Conservation (phyloP, 2,113 vertebrate genomes). For the Ptyas mucosa region DNA sequence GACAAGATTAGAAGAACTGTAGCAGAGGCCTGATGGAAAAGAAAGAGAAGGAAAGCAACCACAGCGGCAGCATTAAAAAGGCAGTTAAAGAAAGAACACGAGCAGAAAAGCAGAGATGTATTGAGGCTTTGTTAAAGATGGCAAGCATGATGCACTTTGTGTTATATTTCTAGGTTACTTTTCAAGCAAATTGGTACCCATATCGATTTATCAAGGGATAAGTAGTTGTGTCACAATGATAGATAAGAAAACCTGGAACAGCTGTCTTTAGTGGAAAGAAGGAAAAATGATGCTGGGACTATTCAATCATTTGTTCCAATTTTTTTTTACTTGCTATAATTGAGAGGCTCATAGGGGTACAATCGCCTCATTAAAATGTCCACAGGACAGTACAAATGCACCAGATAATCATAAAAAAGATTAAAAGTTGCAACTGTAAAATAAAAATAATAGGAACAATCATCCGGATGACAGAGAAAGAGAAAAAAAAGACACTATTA, state of each 20-base stretch:
- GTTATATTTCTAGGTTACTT: neutral
- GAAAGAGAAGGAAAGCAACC: neutral
- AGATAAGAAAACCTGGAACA: neutral
- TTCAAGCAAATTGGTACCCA: neutral
- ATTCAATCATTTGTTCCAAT: neutral
- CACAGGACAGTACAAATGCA: neutral
- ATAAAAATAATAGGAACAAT: neutral
- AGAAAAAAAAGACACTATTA: neutral
- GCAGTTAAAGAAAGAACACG: neutral
- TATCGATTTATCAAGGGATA: neutral
- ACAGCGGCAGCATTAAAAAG: neutral
- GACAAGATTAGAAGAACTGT: neutral
- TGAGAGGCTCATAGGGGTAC: neutral
- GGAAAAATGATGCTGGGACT: neutral
- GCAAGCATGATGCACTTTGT: neutral
- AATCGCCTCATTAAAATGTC: neutral
- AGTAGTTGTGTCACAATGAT: neutral
- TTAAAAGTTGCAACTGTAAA: neutral
- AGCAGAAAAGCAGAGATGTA: neutral
- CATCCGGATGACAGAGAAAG: neutral
- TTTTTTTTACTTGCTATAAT: neutral
- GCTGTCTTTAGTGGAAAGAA: neutral
- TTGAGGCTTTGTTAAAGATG: neutral
- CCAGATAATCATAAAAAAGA: neutral
- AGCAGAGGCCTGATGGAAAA: neutral